Conservation (phyloP, 1,140 invertebrate genomes). For the Glossosoma conforme region DNA sequence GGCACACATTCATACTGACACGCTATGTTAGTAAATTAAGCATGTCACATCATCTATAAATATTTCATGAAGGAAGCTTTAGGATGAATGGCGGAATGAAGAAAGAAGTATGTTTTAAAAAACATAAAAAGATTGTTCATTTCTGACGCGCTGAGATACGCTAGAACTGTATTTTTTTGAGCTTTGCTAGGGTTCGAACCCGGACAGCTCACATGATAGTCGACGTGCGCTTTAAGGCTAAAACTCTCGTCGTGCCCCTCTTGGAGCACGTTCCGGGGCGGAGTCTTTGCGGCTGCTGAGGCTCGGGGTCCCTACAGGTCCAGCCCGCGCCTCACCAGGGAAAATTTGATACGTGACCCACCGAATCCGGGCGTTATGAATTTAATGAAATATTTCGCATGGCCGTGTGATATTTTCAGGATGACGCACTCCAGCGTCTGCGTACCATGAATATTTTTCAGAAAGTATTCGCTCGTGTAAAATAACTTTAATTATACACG, state of each 20-base stretch:
- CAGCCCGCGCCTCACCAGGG: conserved; percentile 4
- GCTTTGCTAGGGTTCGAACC: background rate
- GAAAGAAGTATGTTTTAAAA: no score
- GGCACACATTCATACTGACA: no score
- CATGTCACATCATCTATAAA: no score
- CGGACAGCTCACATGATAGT: background rate
- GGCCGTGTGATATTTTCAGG: conserved; percentile 17
- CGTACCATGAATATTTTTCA: conserved; percentile 19
- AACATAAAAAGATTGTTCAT: no score
- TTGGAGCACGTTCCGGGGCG: conserved; percentile 10
- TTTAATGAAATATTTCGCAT: conserved; percentile 28
- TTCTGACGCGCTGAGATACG: background rate
- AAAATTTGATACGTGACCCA: conserved; percentile 25
- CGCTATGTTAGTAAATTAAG: no score
- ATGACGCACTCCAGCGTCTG: conserved; percentile 10
- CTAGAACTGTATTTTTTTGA: background rate
- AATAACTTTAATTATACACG: background rate
- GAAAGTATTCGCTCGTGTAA: conserved; percentile 2
- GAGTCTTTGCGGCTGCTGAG: conserved; percentile 8
- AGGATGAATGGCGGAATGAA: no score
- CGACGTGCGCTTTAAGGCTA: background rate
- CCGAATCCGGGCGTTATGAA: conserved; percentile 20
- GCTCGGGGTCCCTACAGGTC: conserved; percentile 7
- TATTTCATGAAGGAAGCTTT: no score
- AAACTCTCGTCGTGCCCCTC: conserved; percentile 3